Conservation (phyloP, 2,888 invertebrate species). For the Mythimna impura region DNA sequence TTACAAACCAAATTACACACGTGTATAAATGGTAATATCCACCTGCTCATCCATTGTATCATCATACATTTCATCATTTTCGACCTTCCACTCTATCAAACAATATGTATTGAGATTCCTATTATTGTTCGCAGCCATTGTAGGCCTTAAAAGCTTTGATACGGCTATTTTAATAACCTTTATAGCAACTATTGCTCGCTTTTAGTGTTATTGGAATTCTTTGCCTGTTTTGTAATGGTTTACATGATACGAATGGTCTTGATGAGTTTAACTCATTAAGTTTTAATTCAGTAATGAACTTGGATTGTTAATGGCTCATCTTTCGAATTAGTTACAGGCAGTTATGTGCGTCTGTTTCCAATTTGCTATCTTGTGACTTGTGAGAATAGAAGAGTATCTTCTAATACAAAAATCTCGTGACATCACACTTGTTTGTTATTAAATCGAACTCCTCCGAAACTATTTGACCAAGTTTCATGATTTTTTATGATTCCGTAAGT, state of each 20-base stretch:
- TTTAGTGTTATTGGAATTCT: slow-evolving; percentile 45
- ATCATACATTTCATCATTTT: slow-evolving; percentile 57
- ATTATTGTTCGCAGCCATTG: slow-evolving; percentile 42
- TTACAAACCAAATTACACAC: slow-evolving; percentile 13
- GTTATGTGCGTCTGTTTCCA: slow-evolving; percentile 1
- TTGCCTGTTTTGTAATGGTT: slow-evolving; percentile 34
- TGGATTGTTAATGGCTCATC: slow-evolving; percentile 20
- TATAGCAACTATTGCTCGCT: slow-evolving; percentile 12
- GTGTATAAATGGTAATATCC: slow-evolving; percentile 20
- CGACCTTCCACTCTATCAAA: slow-evolving; percentile 59
- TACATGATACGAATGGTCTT: slow-evolving; percentile 19
- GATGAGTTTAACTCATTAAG: slow-evolving; percentile 6
- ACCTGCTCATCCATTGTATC: slow-evolving; percentile 53
- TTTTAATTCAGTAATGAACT: slow-evolving; percentile 52
- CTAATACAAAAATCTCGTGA: too few relatives aligned
- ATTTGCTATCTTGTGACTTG: slow-evolving; percentile 3
- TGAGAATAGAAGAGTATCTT: neutral
- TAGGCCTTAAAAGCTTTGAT: slow-evolving; percentile 36
- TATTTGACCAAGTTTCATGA: too few relatives aligned
- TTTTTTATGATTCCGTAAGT: too few relatives aligned
- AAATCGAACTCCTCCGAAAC: too few relatives aligned
- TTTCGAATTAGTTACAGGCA: slow-evolving; percentile 19
- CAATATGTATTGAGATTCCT: slow-evolving; percentile 58
- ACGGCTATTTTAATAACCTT: slow-evolving; percentile 43
- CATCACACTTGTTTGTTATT: too few relatives aligned